phyloP scores from a whole-genome alignment of 2,888 invertebrate genomes.

The Caenorhabditis sp. region DNA sequence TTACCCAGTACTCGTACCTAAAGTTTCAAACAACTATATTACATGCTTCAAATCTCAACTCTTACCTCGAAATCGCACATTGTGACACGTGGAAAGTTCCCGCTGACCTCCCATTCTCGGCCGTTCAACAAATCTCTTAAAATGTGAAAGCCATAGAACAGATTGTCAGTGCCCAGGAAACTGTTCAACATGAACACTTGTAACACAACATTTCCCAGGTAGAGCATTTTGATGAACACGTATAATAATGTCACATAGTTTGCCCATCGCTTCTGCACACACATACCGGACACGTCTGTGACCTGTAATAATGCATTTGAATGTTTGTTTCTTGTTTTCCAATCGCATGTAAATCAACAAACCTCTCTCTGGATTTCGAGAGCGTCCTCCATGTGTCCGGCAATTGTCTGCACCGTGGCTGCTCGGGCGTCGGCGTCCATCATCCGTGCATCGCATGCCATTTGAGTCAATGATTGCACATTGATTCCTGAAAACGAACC shows the following conservation, averaged over 20 bases:
- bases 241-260: constrained; percentile 80
- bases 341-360: not conserved
- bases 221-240: constrained; percentile 79
- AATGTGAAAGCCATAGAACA: constrained; percentile 80
- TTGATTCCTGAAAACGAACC: constrained; percentile 79
- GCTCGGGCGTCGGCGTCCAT: constrained; percentile 79
- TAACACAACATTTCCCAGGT: constrained; percentile 79
- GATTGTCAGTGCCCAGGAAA: constrained; percentile 79
- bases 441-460: constrained; percentile 80
- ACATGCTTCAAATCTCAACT: not conserved
- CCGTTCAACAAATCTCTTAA: constrained; percentile 79
- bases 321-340: no score
- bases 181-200: constrained; percentile 79
- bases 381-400: constrained; percentile 79
- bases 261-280: constrained; percentile 79
- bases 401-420: constrained; percentile 79
- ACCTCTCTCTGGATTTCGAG: constrained; percentile 79
- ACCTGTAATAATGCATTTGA: no score
- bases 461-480: constrained; percentile 80
- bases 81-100: constrained; percentile 79
- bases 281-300: constrained; percentile 78
- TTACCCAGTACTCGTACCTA: constrained; percentile 80
- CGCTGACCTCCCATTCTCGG: constrained; percentile 79
- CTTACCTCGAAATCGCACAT: constrained; percentile 80
- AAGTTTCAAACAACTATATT: no score